Evolutionary conservation across 2,113 vertebrate species (phyloP), one percentile per base, ranked within the genome.

Genomic region (Mastomys natalensis): DNA sequence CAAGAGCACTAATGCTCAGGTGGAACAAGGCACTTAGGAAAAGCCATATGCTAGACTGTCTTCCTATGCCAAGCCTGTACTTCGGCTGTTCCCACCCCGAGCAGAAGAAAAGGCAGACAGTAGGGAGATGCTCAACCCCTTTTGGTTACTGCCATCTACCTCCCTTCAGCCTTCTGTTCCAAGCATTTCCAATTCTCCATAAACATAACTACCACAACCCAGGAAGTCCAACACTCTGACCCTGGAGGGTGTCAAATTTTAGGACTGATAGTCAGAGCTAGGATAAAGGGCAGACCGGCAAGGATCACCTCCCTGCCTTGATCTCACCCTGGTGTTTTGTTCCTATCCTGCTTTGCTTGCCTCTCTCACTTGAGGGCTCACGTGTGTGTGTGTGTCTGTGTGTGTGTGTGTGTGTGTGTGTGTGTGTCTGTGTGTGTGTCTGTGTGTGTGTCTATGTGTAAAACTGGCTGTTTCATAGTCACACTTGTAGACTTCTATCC

Each of bases 181-280:
- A 66, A 22, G 58, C 66, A 2, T 1, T 3, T 0, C 93, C 2
- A 64, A 22, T 76, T 40, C 0, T 0, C 34, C 93, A 15, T 0
- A 0, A 26, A n/a, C 0, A 85, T 3, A 81, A n/a, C 19, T 7
- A n/a, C 64, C 53, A 22, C 53, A 7, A 43, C 19, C 37, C 12
- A 37, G 21, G 43, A 48, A 37, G 40, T 43, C 29, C 0, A 11
- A 29, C 19, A 34, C 3, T 58, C 68, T 5, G 0, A 87, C 43
- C 90, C 34, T 0, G 22, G 51, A 40, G 22, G 66, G 13, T 0
- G 12, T 45, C 66, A 40, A 5, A 0, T n/a, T 45, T 29, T 40
- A 64, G 37, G 10, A 89, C 40, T 21, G 85, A 74, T 0, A 22
- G 81, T 53, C 40, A 45, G 78, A 87, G 87, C 64, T 4, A 31